Base-by-base conservation (phyloP, 2,113 vertebrate genomes). In the Gasterosteus aculeatus region DNA sequence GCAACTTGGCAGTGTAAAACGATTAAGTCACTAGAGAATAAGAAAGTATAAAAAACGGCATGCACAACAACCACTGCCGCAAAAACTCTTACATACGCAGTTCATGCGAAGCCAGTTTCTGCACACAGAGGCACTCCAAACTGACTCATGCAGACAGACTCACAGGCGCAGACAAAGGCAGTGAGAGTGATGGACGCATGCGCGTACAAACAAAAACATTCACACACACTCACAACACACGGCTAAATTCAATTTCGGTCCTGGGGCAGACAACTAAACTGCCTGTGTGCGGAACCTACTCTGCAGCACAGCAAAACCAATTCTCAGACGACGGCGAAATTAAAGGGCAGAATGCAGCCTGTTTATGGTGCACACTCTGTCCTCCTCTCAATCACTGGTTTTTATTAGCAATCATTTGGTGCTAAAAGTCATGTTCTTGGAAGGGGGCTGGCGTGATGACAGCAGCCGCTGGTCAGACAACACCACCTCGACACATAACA, bases 321-420 rank as follows among this genome's bases (percentile, higher is more conserved):
- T 95, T 93, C 93, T 93, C 91, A 71, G 84, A 91, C 89, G 90
- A 91, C 76, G 90, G 91, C 53, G 70, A 93, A 94, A 95, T 94
- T 94, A 94, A 94, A 94, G 92, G 92, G 92, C 91, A 93, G 89
- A 94, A 93, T 93, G 84, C 86, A 88, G 91, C 85, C 90, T 89
- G 92, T 92, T 94, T 94, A 94, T 93, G 89, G 91, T 88, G 88
- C 88, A 84, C 90, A 91, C 91, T 86, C 85, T 87, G 80, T 88
- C 84, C 90, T 90, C 82, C 90, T 93, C 93, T 95, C 93, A 93
- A 94, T 94, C 93, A 94, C 92, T 93, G 84, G 91, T 93, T 94
- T 26, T 95, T 94, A 94, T 93, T 94, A 92, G 93, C 93, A 93
- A 94, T 94, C 91, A 93, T 94, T 93, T 81, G 90, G 88, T 90